Evolutionary conservation across 2,113 vertebrate genomes (phyloP).

Genomic region (Dicentrarchus labrax): DNA sequence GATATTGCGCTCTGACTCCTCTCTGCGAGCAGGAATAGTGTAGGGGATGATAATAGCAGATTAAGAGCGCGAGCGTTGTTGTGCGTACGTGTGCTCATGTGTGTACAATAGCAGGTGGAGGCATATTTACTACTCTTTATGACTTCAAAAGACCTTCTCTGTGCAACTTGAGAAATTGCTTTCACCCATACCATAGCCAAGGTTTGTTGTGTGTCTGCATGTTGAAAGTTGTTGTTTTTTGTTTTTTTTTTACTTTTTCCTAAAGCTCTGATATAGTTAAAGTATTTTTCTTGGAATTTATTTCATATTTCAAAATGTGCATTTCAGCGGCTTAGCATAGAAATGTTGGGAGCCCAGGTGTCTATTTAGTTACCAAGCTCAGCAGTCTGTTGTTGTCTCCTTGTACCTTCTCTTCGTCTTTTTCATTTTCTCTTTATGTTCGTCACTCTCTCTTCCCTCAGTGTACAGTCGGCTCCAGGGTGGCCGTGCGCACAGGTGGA

Average conservation of each 20-base stretch:
- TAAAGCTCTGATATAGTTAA: background rate
- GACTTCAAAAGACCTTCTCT: slow-evolving; percentile 52
- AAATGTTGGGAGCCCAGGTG: background rate
- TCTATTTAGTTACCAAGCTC: background rate
- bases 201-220: slow-evolving; percentile 20
- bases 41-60: slow-evolving; percentile 27
- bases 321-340: background rate
- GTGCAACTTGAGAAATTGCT: slow-evolving; percentile 20
- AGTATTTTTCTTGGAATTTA: background rate
- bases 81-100: background rate
- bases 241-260: slow-evolving; percentile 27
- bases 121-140: slow-evolving; percentile 46
- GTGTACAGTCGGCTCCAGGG: slow-evolving; percentile 89
- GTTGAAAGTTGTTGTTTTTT: background rate
- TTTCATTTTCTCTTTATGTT: background rate
- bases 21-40: slow-evolving; percentile 26
- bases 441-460: slow-evolving; percentile 50
- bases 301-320: background rate
- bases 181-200: background rate
- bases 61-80: slow-evolving; percentile 25
- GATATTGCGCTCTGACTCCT: slow-evolving; percentile 45
- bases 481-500: slow-evolving; percentile 92
- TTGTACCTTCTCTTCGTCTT: too few species aligned
- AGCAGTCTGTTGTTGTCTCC: background rate
- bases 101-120: slow-evolving; percentile 30